Evolutionary conservation across 2,113 vertebrate species (phyloP).

Genomic region (Pardalotus punctatus): DNA sequence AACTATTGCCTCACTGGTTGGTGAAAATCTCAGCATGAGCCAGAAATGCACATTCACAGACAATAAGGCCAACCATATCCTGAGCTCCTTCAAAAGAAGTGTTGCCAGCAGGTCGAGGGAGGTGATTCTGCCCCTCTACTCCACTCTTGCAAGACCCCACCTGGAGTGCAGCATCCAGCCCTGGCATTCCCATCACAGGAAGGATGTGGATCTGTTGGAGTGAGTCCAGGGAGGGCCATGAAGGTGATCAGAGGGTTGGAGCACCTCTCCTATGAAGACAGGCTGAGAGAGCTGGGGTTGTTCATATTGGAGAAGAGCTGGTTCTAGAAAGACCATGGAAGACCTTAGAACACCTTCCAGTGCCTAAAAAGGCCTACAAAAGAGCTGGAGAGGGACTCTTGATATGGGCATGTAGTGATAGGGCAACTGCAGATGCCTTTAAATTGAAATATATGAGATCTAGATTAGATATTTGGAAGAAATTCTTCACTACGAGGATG

Average conservation of each 20-base stretch:
- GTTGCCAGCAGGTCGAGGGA: accelerated
- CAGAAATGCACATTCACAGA: neutral
- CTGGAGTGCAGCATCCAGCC: neutral
- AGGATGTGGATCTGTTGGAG: no score
- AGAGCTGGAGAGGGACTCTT: neutral
- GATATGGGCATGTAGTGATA: neutral
- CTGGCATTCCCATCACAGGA: neutral
- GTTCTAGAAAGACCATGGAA: neutral
- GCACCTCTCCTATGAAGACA: neutral
- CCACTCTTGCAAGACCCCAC: neutral
- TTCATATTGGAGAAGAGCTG: neutral
- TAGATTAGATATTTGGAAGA: neutral
- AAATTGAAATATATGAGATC: neutral
- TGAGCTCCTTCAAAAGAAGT: neutral
- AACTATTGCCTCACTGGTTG: neutral
- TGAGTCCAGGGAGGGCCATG: neutral
- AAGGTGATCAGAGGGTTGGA: no score
- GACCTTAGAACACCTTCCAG: neutral
- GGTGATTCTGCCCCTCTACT: neutral
- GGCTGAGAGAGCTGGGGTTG: neutral
- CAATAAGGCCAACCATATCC: neutral
- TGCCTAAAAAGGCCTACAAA: neutral
- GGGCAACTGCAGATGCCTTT: neutral
- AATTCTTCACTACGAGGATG: neutral
- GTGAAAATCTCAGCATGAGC: neutral